phyloP scores from a whole-genome alignment of 2,113 vertebrate genomes.

The Neotragus pygmaeus region DNA sequence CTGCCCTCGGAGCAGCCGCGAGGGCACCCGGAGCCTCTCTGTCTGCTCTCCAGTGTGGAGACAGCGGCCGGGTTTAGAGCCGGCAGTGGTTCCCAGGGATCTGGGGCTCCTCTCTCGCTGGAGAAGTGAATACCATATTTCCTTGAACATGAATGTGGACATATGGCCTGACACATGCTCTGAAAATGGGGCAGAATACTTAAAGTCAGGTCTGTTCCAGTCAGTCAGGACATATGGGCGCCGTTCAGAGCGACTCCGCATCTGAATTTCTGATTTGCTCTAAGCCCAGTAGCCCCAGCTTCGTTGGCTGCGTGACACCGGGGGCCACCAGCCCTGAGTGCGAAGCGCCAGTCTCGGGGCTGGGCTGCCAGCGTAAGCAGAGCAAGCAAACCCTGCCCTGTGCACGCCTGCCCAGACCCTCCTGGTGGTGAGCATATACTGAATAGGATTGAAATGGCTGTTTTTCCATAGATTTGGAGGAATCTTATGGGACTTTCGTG shows the following conservation, averaged over 20 bases:
- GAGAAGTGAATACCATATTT: conserved; percentile 17
- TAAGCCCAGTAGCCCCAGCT: not conserved
- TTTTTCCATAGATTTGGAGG: not conserved
- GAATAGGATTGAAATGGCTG: not conserved
- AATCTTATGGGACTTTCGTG: rapidly evolving
- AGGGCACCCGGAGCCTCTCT: not conserved
- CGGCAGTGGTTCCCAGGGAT: not conserved
- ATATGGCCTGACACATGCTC: conserved; percentile 39
- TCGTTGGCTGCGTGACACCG: not conserved
- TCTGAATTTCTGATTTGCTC: not conserved
- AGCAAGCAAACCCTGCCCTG: rapidly evolving
- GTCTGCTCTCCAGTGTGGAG: not conserved
- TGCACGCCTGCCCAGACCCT: not conserved
- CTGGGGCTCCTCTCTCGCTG: not conserved
- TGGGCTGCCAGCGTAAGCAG: rapidly evolving
- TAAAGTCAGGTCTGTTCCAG: conserved; percentile 28
- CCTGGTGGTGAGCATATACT: not conserved
- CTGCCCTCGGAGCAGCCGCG: rapidly evolving
- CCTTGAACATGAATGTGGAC: conserved; percentile 25
- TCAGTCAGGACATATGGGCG: not conserved
- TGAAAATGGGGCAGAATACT: conserved; percentile 34
- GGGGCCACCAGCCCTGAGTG: rapidly evolving
- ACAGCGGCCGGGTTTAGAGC: not conserved
- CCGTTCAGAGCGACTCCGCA: not conserved
- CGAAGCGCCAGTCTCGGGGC: rapidly evolving